A percentile compares a stretch with the other conserved stretches of the same genome.
phyloP scores from a whole-genome alignment of 2,797 vertebrate species.

The Molossus molossus region DNA sequence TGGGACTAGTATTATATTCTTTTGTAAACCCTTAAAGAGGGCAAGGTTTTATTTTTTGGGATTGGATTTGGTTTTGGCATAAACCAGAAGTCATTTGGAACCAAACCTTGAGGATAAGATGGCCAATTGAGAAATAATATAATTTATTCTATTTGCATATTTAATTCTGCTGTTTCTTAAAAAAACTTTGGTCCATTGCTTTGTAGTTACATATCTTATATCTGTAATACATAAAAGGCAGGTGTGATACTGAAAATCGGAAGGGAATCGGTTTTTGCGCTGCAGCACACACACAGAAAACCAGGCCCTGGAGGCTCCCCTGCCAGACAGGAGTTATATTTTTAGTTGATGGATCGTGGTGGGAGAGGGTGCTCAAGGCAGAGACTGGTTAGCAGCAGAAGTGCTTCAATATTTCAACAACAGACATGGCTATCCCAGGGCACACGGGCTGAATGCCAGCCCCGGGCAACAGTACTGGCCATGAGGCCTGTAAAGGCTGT shows the following conservation, averaged over 20 bases:
- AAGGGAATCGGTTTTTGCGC: neutral
- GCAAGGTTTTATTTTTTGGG: slow-evolving; percentile 35
- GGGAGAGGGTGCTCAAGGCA: neutral
- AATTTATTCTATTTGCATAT: slow-evolving; percentile 39
- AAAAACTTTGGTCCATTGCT: neutral
- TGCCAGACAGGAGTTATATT: neutral
- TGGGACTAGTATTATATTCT: neutral
- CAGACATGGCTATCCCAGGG: neutral
- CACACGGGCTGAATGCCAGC: neutral
- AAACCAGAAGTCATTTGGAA: slow-evolving; percentile 57
- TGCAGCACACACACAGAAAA: neutral
- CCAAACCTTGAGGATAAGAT: neutral
- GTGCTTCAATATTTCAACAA: neutral
- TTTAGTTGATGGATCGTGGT: neutral
- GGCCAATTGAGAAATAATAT: neutral
- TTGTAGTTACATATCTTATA: neutral
- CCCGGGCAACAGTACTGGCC: neutral
- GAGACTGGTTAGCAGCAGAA: neutral
- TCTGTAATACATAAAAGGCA: neutral
- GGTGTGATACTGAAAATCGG: neutral
- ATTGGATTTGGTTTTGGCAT: slow-evolving; percentile 23
- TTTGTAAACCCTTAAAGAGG: neutral
- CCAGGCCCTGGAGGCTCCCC: no score
- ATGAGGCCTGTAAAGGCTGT: neutral
- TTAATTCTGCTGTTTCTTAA: neutral